These are phyloP conservation scores for Andrena fulva DNA, from an alignment of 2,888 invertebrate species.

Conservation along the genomic window DNA sequence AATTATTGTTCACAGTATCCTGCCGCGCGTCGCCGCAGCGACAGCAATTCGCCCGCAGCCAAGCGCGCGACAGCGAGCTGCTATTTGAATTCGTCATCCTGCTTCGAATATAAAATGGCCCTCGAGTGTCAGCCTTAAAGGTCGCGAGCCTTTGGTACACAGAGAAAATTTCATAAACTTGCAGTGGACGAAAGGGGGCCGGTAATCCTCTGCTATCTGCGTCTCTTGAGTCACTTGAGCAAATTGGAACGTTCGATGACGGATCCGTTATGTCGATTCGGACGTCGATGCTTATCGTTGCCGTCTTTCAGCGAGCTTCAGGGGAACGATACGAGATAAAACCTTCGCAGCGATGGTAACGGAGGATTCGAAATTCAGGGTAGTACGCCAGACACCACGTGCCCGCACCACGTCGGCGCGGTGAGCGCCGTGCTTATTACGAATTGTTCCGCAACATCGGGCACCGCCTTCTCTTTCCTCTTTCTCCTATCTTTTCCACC, in stretches of 20 bases:
- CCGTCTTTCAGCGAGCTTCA: too few relatives aligned
- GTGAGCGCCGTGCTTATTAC: conserved; percentile 41
- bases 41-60: conserved; percentile 79
- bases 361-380: not conserved
- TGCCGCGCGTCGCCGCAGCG: conserved; percentile 76
- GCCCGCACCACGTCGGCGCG: conserved; percentile 47
- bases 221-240: not conserved
- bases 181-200: too few relatives aligned
- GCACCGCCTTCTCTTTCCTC: conserved; percentile 57
- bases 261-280: too few relatives aligned
- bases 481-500: conserved; percentile 14
- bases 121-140: too few relatives aligned
- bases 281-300: too few relatives aligned
- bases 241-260: not conserved
- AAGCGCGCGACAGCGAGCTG: conserved; percentile 76
- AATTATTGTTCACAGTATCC: conserved; percentile 74
- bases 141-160: too few relatives aligned
- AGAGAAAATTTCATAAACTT: too few relatives aligned
- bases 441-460: conserved; percentile 45
- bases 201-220: too few relatives aligned
- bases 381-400: conserved; percentile 54
- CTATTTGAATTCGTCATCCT: conserved; percentile 78
- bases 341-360: not conserved
- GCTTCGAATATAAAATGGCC: too few relatives aligned
- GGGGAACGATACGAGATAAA: not conserved